Base-by-base conservation (phyloP, 37 sponge, comb jelly and placozoan species). In the Aplysina aerophoba region DNA sequence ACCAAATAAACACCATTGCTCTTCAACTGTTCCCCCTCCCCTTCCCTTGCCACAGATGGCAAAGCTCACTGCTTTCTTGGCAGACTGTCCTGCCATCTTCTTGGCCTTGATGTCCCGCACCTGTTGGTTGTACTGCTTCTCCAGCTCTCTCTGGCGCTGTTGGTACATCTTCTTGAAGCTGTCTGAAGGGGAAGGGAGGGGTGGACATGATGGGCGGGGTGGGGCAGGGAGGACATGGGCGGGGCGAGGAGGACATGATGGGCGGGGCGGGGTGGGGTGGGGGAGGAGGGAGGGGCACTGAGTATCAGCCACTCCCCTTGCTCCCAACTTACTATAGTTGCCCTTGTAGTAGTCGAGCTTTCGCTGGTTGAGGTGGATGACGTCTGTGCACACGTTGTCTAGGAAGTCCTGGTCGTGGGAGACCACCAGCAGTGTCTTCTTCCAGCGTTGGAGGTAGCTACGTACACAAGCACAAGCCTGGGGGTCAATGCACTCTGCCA, bases 341-440 rank as follows among this genome's bases (percentile, higher is more conserved):
- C 99, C 99, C 68, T 92, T 81, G 65, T 99, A 99, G 85, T 99
- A 95, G 91, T 80, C 89, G 53, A 99, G 87, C 82, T 99, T 99
- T 88, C 89, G 91, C 31, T 89, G 54, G 77, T 99, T 97, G 37
- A 99, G 84, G 55, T 99, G 99, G 24, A 99, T 93, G 56, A 99
- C 86, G 57, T 99, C 99, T 25, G 97, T 96, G 73, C 99, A 99
- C 41, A 99, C 99, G 59, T 94, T 87, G 80, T 99, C 89, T 72
- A 99, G 90, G 85, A 99, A 99, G 82, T 94, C 93, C 72, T 99
- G 99, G 92, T 99, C 97, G 82, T 99, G 99, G 31, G 99, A 99
- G 15, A 99, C 99, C 2, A 99, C 83, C 16, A 99, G 84, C 0
- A 99, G 89, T 0, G 99, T 99, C 88, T 99, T 99, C 94, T 99